phyloP scores from a whole-genome alignment of 2,888 invertebrate genomes.

The Augiades crinisus region DNA sequence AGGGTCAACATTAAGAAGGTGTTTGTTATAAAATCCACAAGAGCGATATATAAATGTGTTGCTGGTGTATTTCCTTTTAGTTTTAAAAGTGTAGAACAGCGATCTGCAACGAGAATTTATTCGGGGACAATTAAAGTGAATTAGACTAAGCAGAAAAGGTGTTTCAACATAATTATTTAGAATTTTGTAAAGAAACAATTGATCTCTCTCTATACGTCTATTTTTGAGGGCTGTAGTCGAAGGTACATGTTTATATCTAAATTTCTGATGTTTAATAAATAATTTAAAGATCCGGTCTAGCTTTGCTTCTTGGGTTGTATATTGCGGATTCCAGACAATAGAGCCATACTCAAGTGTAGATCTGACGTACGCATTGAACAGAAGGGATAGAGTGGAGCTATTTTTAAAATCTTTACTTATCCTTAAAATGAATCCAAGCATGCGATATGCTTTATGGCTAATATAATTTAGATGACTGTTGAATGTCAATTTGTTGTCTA shows the following conservation, averaged over 20 bases:
- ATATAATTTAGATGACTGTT: no score
- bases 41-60: no score
- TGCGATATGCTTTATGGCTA: no score
- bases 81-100: no score
- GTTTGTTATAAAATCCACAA: no score
- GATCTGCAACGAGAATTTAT: neutral
- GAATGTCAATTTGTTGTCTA: no score
- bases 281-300: neutral
- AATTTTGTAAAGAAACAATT: neutral
- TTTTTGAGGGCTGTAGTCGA: no score
- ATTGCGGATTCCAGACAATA: constrained; percentile 5
- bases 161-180: neutral
- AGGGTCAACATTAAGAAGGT: no score
- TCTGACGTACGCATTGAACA: neutral
- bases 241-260: neutral
- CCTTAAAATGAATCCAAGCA: no score
- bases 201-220: neutral
- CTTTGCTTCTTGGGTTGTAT: neutral
- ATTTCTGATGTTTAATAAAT: neutral
- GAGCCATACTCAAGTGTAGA: neutral
- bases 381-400: neutral
- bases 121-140: no score
- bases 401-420: neutral
- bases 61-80: neutral
- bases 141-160: neutral